Percentiles rank a stretch among this genome's conserved stretches.
Conservation (phyloP, 1,140 invertebrate genomes). For the Brachionus rotundiformis region DNA sequence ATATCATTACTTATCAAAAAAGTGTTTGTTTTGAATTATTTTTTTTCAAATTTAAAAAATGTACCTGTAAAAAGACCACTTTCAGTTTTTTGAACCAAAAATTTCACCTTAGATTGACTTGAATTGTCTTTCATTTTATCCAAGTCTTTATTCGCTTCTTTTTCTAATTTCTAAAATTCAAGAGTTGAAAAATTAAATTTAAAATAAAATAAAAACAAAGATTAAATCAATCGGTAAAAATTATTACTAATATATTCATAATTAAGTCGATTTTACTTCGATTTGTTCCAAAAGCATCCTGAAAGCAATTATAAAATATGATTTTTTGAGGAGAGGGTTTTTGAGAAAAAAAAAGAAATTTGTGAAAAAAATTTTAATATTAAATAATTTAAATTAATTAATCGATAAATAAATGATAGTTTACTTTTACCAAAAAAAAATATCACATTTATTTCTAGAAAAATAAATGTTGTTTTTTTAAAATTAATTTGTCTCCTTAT, state of each 20-base stretch:
- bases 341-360: not conserved
- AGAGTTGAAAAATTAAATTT: no score
- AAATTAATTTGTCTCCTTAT: not conserved
- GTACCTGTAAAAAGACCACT: not conserved
- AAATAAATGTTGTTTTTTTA: not conserved
- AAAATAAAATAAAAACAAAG: not conserved
- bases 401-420: no score
- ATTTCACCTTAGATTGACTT: not conserved
- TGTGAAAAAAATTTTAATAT: not conserved
- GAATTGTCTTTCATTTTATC: not conserved
- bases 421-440: no score
- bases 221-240: no score
- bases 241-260: not conserved
- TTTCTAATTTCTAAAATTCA: no score
- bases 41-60: not conserved
- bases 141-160: not conserved
- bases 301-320: not conserved
- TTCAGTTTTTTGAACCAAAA: not conserved
- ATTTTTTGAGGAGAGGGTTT: not conserved
- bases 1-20: no score
- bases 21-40: no score
- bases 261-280: not conserved
- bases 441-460: no score
- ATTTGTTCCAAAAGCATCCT: not conserved
- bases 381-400: no score